Percentiles rank a stretch among this genome's conserved stretches.
phyloP scores from a whole-genome alignment of 2,797 vertebrate species.

The Leucoraja ocellata region DNA sequence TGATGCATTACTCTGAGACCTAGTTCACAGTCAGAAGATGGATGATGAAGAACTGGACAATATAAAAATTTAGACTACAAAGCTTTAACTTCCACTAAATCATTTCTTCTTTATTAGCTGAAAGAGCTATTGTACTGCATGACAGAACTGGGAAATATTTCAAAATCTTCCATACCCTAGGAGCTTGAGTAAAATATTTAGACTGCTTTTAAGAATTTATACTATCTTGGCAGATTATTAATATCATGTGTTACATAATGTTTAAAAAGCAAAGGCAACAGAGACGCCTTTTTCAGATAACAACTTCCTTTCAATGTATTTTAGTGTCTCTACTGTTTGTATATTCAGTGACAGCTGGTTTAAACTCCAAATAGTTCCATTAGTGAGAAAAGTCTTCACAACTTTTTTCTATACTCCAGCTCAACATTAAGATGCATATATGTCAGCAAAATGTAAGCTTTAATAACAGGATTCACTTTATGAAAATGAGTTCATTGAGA shows the following conservation, averaged over 20 bases:
- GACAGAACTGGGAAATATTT: background rate
- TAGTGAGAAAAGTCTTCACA: background rate
- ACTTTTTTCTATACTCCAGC: background rate
- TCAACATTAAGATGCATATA: background rate
- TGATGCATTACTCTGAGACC: background rate
- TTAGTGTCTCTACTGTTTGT: constrained; percentile 25
- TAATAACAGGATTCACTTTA: background rate
- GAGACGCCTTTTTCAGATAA: background rate
- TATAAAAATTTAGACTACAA: constrained; percentile 18
- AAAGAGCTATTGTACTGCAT: background rate
- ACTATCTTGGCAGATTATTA: constrained; percentile 33
- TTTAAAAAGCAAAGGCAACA: background rate
- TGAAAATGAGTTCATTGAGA: background rate
- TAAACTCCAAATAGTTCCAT: background rate
- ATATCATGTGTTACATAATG: constrained; percentile 18
- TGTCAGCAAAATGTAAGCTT: background rate
- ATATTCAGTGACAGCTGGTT: constrained; percentile 1
- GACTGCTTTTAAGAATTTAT: constrained; percentile 22
- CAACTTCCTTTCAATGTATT: background rate
- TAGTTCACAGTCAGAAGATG: constrained; percentile 16
- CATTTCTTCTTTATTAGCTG: constrained; percentile 15
- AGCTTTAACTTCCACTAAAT: constrained; percentile 25
- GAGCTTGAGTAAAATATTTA: constrained; percentile 28
- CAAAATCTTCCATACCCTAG: background rate
- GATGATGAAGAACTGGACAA: constrained; percentile 30